phyloP scores from a whole-genome alignment of 1,140 invertebrate genomes.

The Eubasilissa regina region DNA sequence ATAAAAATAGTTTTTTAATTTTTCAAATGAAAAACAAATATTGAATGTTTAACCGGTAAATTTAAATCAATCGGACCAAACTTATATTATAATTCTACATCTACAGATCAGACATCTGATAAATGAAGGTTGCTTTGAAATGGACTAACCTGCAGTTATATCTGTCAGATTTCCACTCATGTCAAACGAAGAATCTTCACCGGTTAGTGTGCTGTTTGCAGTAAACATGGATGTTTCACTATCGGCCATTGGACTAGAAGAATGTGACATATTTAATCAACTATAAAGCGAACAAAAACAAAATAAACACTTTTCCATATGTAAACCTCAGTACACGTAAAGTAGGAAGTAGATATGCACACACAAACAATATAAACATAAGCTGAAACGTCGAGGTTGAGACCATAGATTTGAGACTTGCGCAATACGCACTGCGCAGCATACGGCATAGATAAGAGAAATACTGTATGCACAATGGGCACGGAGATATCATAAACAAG shows the following conservation, averaged over 20 bases:
- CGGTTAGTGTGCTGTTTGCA: constrained; percentile 43
- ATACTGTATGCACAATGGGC: too few species aligned
- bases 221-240: constrained; percentile 51
- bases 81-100: too few species aligned
- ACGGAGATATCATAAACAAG: too few species aligned
- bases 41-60: too few species aligned
- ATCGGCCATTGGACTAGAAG: constrained; percentile 42
- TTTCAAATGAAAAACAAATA: too few species aligned
- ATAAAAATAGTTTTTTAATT: too few species aligned
- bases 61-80: too few species aligned
- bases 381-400: too few species aligned
- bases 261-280: constrained; percentile 38
- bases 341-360: background rate
- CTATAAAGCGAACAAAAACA: background rate
- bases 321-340: background rate
- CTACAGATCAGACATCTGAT: too few species aligned
- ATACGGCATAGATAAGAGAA: too few species aligned
- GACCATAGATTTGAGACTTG: too few species aligned
- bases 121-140: background rate
- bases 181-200: constrained; percentile 52
- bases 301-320: constrained; percentile 25
- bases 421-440: too few species aligned
- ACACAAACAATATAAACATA: background rate
- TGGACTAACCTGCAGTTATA: constrained; percentile 53
- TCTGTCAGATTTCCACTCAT: constrained; percentile 54